phyloP scores from a whole-genome alignment of 2,888 invertebrate genomes.

The Octonoba sinensis region DNA sequence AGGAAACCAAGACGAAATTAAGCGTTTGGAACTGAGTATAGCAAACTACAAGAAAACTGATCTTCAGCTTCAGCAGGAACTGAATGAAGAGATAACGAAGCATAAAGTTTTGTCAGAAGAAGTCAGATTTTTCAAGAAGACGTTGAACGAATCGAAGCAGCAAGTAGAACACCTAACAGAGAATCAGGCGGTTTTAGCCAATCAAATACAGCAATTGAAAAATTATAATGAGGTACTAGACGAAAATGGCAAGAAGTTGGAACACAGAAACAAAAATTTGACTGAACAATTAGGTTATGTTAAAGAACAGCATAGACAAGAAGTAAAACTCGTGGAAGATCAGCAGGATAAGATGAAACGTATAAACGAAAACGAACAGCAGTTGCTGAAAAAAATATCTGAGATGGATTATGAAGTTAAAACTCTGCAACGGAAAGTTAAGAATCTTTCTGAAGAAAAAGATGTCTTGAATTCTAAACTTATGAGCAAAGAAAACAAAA shows the following conservation, averaged over 20 bases:
- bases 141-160: constrained; percentile 12
- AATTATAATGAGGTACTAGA: constrained; percentile 26
- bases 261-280: neutral
- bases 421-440: neutral
- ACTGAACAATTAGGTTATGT: constrained; percentile 3
- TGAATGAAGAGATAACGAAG: constrained; percentile 12
- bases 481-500: constrained; percentile 5
- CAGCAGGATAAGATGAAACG: neutral
- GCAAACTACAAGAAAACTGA: constrained; percentile 21
- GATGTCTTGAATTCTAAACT: constrained; percentile 15
- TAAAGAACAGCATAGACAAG: constrained; percentile 15
- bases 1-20: constrained; percentile 10
- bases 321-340: neutral
- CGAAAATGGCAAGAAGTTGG: constrained; percentile 21
- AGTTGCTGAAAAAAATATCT: constrained; percentile 2
- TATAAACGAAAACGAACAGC: constrained; percentile 7
- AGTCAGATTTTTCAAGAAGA: constrained; percentile 20
- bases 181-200: constrained; percentile 9
- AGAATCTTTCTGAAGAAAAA: constrained; percentile 22
- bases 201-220: constrained; percentile 31
- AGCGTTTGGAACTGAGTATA: neutral
- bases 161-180: constrained; percentile 15
- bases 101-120: constrained; percentile 27
- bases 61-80: neutral
- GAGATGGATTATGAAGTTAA: neutral